Evolutionary conservation across 2,888 invertebrate species (phyloP), one percentile per base, ranked within the genome.

Genomic region (Timandra comae): DNA sequence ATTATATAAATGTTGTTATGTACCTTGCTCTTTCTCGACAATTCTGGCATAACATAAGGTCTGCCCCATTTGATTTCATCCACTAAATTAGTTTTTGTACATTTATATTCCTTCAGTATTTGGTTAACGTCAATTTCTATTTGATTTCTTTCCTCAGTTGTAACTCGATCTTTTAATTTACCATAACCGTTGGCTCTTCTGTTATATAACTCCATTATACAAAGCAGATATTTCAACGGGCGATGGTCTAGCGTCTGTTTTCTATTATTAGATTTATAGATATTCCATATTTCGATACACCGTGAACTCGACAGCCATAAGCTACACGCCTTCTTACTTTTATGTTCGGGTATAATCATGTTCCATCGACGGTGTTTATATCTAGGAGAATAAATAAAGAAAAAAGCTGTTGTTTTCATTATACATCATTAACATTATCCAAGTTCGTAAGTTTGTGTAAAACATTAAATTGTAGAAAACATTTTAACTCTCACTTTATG

Each of bases 281-380:
- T 59, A 22, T 75, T 58, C 79, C 79, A 81, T 27, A 82, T 74
- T 55, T 82, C 79, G 3, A 81, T 36, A 22, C 72, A 63, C 1
- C 73, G 67, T 11, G 52, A 43, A 1, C 66, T 51, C 1, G 60
- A 62, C 5, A 84, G 52, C 82, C 82, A 84, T 1, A 79, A 43
- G 0, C 66, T 63, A 3, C 52, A 48, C 12, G 50, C 35, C 30
- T 63, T 72, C 27, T 58, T 63, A 21, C 56, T 55, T 32, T 69
- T 64, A 36, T 72, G 59, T 35, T 81, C 79, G 39, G 63, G 70
- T 4, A 80, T 25, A 38, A 81, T 78, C 61, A 77, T 70, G 29
- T 65, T 69, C 84, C 82, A 84, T 13, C 60, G 62, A 1, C 81
- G 71, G 35, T 78, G 77, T 49, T 67, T 73, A 35, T 52, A 74